Conservation (phyloP, 2,797 vertebrate genomes). For the Cyprinella venusta region DNA sequence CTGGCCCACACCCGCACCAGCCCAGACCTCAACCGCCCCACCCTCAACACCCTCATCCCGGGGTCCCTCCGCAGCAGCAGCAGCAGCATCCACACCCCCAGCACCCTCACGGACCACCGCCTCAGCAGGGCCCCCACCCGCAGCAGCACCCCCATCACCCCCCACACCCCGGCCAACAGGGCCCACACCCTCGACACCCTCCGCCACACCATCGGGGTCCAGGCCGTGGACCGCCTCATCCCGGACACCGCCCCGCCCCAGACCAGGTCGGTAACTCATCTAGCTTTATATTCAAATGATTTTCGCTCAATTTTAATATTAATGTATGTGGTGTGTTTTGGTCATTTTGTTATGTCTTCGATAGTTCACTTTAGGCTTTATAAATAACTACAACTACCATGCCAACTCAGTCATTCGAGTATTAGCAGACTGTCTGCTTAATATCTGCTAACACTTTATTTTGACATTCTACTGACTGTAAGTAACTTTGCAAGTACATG, state of each 20-base stretch:
- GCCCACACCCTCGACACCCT: constrained; percentile 75
- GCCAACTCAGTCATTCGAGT: not conserved
- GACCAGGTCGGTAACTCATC: constrained; percentile 82
- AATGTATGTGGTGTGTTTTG: too few species aligned
- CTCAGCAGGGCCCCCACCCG: constrained; percentile 64
- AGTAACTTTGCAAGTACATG: not conserved
- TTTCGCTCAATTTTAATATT: not conserved
- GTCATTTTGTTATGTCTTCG: not conserved
- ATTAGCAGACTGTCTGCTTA: not conserved
- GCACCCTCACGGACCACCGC: constrained; percentile 54
- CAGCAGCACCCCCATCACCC: constrained; percentile 70
- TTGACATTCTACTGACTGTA: not conserved
- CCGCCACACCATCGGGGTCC: constrained; percentile 79
- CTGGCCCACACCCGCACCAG: constrained; percentile 46
- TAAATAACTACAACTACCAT: not conserved
- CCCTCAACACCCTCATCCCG: constrained; percentile 64
- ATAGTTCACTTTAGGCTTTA: not conserved
- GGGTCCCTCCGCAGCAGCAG: constrained; percentile 51
- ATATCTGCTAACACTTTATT: not conserved
- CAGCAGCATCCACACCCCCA: constrained; percentile 81
- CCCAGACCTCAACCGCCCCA: constrained; percentile 63
- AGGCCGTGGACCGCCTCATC: constrained; percentile 75
- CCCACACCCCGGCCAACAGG: constrained; percentile 67
- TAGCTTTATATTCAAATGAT: not conserved
- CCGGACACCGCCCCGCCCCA: constrained; percentile 90